These are phyloP conservation scores for Acronicta psi DNA, from an alignment of 2,888 invertebrate species.

Conservation along the genomic window DNA sequence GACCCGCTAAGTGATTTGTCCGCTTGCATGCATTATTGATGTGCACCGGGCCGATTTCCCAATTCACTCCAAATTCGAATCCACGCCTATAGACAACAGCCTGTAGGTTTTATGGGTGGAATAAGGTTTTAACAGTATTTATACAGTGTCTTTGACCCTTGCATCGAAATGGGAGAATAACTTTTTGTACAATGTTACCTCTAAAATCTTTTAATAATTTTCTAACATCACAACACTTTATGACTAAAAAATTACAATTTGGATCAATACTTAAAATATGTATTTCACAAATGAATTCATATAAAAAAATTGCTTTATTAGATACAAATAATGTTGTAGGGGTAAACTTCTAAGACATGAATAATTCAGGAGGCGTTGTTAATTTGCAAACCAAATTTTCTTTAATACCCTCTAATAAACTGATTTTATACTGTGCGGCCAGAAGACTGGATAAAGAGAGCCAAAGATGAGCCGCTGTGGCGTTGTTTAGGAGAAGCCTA, in stretches of 20 bases:
- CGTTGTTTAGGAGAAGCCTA: too few species aligned
- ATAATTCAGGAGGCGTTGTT: constrained; percentile 50
- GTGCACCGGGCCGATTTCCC: constrained; percentile 70
- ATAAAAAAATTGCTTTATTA: constrained; percentile 29
- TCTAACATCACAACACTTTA: too few species aligned
- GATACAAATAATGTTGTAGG: constrained; percentile 50
- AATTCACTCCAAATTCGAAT: constrained; percentile 57
- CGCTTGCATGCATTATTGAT: constrained; percentile 83
- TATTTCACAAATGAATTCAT: not conserved
- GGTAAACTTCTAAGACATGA: constrained; percentile 35
- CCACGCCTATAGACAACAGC: constrained; percentile 19
- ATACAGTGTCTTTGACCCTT: not conserved
- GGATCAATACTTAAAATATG: too few species aligned
- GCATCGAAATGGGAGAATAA: not conserved
- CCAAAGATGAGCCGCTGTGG: too few species aligned
- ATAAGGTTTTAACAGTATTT: constrained; percentile 2
- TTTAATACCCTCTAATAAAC: constrained; percentile 36
- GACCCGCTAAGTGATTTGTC: constrained; percentile 80
- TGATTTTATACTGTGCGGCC: constrained; percentile 8
- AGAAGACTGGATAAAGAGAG: too few species aligned
- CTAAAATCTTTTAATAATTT: too few species aligned
- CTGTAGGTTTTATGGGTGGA: constrained; percentile 4
- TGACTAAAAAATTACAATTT: too few species aligned
- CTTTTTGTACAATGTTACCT: too few species aligned
- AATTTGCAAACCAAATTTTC: constrained; percentile 57